Base-by-base conservation (phyloP, 2,797 vertebrate species). In the Poecile montanus region DNA sequence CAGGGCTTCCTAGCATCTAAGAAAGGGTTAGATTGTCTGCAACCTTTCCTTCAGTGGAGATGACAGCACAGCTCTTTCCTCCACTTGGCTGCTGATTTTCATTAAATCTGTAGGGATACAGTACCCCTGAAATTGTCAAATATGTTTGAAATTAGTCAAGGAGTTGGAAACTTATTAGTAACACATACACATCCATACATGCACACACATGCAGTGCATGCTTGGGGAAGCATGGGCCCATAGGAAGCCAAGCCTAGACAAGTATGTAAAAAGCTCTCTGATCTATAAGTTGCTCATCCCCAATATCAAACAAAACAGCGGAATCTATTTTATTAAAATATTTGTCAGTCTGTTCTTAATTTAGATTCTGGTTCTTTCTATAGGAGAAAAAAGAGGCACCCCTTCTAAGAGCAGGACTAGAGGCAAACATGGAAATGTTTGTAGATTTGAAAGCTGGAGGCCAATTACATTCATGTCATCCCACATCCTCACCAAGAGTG, bases 141-240 rank as follows among this genome's bases (percentile, higher is more conserved):
- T 91, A 85, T 57, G 53, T 57, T 76, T 92, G 92, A 93, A 89
- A 92, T 86, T 76, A 95, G 45, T 58, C 54, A 91, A 73, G 86
- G 83, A 51, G 16, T 22, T 90, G 88, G 82, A 76, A 75, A 72
- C 62, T 53, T 79, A 67, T 85, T 73, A 63, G 48, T 73, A 67
- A 73, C 75, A 86, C 53, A 58, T 30, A 65, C 11, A 70, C 53
- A 36, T 30, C 42, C 26, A 36, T 34, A 50, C 20, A 34, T 1
- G 3, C 56, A 42, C 67, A 66, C 86, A 76, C 1, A 0, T 78
- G 68, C 75, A 74, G 63, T 1, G 0, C 3, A 3, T 88, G 87
- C 87, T 76, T 87, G 75, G 61, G 74, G 65, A 76, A 76, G 26
- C 71, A 42, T 45, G 26, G 65, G 48, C 53, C 89, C 68, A 71